Percentiles rank a stretch among this genome's conserved stretches.
phyloP scores from a whole-genome alignment of 1,140 invertebrate species.

The Sweltsa coloradensis region DNA sequence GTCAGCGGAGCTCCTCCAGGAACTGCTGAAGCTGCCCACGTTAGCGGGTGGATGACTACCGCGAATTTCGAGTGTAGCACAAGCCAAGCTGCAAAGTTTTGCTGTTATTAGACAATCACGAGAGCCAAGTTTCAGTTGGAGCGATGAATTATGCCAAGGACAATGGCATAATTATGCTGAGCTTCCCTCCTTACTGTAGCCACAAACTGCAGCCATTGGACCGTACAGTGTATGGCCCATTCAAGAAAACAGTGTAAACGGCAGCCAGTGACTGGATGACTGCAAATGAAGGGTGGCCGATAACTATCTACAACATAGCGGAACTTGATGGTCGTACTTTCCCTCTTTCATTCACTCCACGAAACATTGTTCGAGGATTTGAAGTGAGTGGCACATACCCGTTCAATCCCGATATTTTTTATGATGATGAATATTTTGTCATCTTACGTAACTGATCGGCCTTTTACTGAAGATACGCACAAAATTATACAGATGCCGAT shows the following conservation, averaged over 20 bases:
- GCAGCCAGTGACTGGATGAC: slow-evolving; percentile 16
- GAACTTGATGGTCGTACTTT: too few relatives aligned
- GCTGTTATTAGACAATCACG: slow-evolving; percentile 22
- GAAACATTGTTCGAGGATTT: slow-evolving; percentile 26
- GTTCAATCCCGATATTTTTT: slow-evolving; percentile 26
- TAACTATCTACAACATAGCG: slow-evolving; percentile 25
- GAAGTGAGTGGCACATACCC: slow-evolving; percentile 23
- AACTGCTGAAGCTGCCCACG: slow-evolving; percentile 27
- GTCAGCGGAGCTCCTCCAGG: slow-evolving; percentile 29
- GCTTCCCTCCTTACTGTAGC: slow-evolving; percentile 29
- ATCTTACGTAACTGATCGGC: slow-evolving; percentile 25
- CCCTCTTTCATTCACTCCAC: slow-evolving; percentile 22
- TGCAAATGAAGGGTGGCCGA: slow-evolving; percentile 12
- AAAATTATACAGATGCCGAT: too few relatives aligned
- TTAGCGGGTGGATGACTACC: slow-evolving; percentile 34
- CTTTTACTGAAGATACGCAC: too few relatives aligned
- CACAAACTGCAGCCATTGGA: slow-evolving; percentile 29
- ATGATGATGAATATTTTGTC: slow-evolving; percentile 26
- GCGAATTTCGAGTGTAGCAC: slow-evolving; percentile 28
- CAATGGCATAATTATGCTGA: slow-evolving; percentile 25
- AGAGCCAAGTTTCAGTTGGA: slow-evolving; percentile 15
- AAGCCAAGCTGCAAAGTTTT: slow-evolving; percentile 12
- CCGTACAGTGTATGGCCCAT: slow-evolving; percentile 18
- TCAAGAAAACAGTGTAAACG: slow-evolving; percentile 21
- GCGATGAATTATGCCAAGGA: slow-evolving; percentile 22